These are phyloP conservation scores for Lochmaea crataegi DNA, from an alignment of 2,888 invertebrate species.

Conservation along the genomic window DNA sequence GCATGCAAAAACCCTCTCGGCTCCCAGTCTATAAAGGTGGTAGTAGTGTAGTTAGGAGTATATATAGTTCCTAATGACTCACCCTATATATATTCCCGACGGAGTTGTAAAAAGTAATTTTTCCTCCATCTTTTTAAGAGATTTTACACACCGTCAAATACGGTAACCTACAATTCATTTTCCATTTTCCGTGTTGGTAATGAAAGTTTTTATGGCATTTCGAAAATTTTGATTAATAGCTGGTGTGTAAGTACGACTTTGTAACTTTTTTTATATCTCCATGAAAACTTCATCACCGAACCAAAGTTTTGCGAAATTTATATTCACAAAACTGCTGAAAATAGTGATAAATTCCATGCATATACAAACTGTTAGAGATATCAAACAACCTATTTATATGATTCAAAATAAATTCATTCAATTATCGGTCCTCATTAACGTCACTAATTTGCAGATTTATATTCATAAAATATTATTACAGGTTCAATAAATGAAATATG, in stretches of 20 bases:
- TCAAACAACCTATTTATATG: neutral
- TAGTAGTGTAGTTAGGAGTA: too few relatives aligned
- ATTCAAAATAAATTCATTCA: neutral
- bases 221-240: too few relatives aligned
- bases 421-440: neutral
- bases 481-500: neutral
- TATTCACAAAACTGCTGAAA: too few relatives aligned
- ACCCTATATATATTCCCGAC: neutral
- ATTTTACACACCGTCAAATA: neutral
- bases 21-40: too few relatives aligned
- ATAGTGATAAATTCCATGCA: too few relatives aligned
- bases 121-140: neutral
- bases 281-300: too few relatives aligned
- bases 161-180: neutral
- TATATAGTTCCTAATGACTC: too few relatives aligned
- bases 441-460: neutral
- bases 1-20: too few relatives aligned
- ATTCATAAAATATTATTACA: too few relatives aligned
- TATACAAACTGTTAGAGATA: neutral
- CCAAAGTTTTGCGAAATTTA: too few relatives aligned
- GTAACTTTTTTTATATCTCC: too few relatives aligned
- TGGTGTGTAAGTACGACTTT: too few relatives aligned
- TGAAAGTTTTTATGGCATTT: conserved; percentile 4
- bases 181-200: neutral
- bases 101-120: neutral